Conservation (phyloP, 2,113 vertebrate species). For the Sebastes schlegelii region DNA sequence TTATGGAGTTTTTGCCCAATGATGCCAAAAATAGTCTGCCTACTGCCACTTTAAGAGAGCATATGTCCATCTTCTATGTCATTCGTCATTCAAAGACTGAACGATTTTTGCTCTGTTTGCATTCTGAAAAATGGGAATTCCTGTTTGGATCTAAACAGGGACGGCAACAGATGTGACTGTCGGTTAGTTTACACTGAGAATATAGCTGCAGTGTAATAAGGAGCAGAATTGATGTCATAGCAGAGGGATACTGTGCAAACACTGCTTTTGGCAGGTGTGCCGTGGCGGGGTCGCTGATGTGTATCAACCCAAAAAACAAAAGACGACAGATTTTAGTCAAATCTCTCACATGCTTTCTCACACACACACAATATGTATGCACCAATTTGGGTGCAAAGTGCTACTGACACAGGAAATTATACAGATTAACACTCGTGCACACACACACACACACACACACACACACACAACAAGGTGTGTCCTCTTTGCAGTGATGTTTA, state of each 20-base stretch:
- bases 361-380: background rate
- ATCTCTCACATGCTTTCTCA: slow-evolving; percentile 8
- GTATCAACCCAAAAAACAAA: slow-evolving; percentile 50
- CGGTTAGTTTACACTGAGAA: background rate
- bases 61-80: background rate
- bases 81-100: background rate
- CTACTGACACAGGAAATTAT: slow-evolving; percentile 17
- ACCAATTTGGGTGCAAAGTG: slow-evolving; percentile 12
- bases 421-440: slow-evolving; percentile 13
- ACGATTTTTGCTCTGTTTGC: background rate
- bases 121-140: background rate
- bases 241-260: background rate
- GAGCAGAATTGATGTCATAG: background rate
- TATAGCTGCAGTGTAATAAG: background rate
- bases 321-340: slow-evolving; percentile 32
- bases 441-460: slow-evolving; percentile 10
- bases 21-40: too few species aligned
- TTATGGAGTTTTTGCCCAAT: too few species aligned
- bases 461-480: slow-evolving; percentile 56
- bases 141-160: background rate
- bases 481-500: slow-evolving; percentile 71
- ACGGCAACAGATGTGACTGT: background rate
- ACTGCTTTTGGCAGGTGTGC: slow-evolving; percentile 46
- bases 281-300: slow-evolving; percentile 29
- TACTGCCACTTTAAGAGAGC: too few species aligned